Evolutionary conservation across 2,113 vertebrate species (phyloP), one percentile per base, ranked within the genome.

Genomic region (Chelonoidis abingdonii): DNA sequence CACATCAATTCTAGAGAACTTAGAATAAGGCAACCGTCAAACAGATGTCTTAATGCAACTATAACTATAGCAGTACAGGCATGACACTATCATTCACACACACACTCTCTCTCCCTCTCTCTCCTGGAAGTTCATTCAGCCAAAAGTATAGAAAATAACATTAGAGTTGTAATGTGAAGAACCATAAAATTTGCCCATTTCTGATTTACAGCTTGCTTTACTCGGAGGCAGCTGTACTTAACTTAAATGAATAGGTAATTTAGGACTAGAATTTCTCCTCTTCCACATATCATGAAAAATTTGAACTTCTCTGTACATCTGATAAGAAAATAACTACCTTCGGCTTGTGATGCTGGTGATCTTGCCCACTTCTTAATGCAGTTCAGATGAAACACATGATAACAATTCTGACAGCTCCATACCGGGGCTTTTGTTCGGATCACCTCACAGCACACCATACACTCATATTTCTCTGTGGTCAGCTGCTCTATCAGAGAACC

Each of bases 301-400:
- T n/a, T 10, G 4, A 78, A 87, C 22, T 57, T 65, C 17, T 21
- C 17, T 75, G 72, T 24, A 82, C 35, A 49, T 76, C 75, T 29
- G 79, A 29, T 47, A 27, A 91, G 24, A 82, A 92, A 81, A 90
- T 65, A 88, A 92, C 72, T 96, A 99, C 99, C 99, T 95, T 99
- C 99, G 84, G 99, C 99, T 98, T 99, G 99, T 10, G 99, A 99
- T 88, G 99, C 99, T 80, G 99, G 99, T 53, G 99, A 99, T 47
- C 99, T 97, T 62, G 99, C 99, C 99, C 99, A 99, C 76, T 99
- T 99, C 98, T 99, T 99, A 97, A 99, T 99, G 96, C 99, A 99
- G 95, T 99, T 99, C 84, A 99, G 97, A 94, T 99, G 99, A 97
- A 99, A 99, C 47, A 99, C 99, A 19, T 99, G 99, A 91, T 99